Percentiles rank a stretch among this genome's conserved stretches.
These are phyloP conservation scores for Otus sunia DNA, from an alignment of 2,113 vertebrate genomes.

Conservation along the genomic window DNA sequence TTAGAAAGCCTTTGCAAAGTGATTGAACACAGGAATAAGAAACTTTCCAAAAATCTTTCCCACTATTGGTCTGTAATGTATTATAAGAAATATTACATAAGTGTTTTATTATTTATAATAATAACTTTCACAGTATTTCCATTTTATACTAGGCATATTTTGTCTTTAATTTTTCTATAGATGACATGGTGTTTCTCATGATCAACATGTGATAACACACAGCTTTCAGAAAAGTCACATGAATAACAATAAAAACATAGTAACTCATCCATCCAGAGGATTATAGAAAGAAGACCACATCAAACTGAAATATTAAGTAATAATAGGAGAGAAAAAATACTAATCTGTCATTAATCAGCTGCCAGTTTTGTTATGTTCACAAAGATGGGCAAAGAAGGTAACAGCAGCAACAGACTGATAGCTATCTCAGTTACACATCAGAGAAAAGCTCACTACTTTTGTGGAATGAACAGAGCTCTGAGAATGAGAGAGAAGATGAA, in stretches of 20 bases:
- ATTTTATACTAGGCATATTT: background rate
- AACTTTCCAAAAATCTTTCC: background rate
- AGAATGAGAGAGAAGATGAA: background rate
- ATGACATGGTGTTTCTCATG: background rate
- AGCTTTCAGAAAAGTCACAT: background rate
- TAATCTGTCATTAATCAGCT: background rate
- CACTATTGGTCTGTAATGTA: background rate
- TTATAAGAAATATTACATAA: background rate
- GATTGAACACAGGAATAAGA: background rate
- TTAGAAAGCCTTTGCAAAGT: background rate
- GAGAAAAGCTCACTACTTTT: background rate
- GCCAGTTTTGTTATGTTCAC: background rate
- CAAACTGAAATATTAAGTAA: background rate
- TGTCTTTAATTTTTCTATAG: background rate
- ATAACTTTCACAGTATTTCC: background rate
- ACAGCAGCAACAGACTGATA: background rate
- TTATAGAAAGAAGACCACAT: background rate
- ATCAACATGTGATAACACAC: background rate
- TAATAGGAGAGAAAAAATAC: background rate
- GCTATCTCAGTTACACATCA: background rate
- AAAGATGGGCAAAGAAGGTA: background rate
- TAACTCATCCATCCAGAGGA: background rate
- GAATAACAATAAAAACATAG: background rate
- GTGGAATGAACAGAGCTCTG: background rate
- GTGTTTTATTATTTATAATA: background rate